Evolutionary conservation across 2,888 invertebrate genomes (phyloP), one percentile per base, ranked within the genome.

Genomic region (Lasioglossum pauxillum): DNA sequence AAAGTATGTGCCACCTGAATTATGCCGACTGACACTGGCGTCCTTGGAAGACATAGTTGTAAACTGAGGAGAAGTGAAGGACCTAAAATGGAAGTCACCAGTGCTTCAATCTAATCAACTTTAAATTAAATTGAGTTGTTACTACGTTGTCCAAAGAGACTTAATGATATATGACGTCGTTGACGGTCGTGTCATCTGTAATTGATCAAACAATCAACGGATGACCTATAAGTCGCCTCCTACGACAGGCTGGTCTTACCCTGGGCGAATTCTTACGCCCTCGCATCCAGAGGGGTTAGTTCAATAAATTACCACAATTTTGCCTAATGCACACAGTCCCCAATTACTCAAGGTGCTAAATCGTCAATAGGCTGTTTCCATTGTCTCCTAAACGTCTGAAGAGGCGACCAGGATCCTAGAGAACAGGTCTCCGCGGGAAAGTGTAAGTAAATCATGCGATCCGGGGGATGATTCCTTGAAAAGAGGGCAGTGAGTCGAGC

Each of bases 401-500:
- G 23, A 53, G 2, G 23, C 8, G 23, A 7, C 23, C 23, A 53
- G 19, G 8, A 8, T 64, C 31, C 31, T 64, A 64, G 64, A 31
- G 64, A 64, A 64, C 64, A 8, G 64, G 64, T 64, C 64, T 64
- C 3, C 5, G 7, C 16, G 64, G n/a, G 64, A 64, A 64, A 64
- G 64, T 64, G 64, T 64, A 64, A 64, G 64, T 64, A 64, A 64
- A 64, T 31, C 69, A 35, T 23, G 41, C 71, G 71, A 71, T 12
- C 23, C 71, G 41, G 5, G 41, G 71, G n/a, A 44, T n/a, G 27
- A 44, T 73, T 46, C 49, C 23, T 80, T 85, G 85, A 91, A 92
- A 92, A 92, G 92, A 93, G 94, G 93, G 90, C 93, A 93, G 91
- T 91, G 91, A 92, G 92, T 92, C 91, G 92, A 38, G 35, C 35